Evolutionary conservation across 2,113 vertebrate genomes (phyloP).

Genomic region (Anser cygnoides): DNA sequence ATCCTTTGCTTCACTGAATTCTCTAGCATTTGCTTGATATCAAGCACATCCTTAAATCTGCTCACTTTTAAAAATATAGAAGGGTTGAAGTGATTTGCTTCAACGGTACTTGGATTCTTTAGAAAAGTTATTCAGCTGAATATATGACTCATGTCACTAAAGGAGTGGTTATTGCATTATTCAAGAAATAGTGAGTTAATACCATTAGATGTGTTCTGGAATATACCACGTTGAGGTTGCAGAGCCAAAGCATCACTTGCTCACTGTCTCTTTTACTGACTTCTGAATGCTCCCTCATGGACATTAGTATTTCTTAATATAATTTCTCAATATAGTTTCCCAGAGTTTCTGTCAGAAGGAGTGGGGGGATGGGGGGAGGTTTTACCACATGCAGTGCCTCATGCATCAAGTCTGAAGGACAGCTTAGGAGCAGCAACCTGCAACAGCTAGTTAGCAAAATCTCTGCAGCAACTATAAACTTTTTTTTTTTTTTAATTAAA

Average conservation of each 20-base stretch:
- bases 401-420: neutral
- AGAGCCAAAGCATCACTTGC: neutral
- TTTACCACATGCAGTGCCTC: neutral
- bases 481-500: neutral
- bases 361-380: neutral
- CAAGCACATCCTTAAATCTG: neutral
- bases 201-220: neutral
- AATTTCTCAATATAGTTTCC: neutral
- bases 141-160: neutral
- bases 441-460: neutral
- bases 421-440: neutral
- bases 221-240: neutral
- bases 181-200: neutral
- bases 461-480: neutral
- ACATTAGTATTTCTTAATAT: neutral
- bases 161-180: neutral
- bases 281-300: neutral
- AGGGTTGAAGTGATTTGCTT: neutral
- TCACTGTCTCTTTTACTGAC: neutral
- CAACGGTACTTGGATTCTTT: neutral
- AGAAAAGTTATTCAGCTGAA: neutral
- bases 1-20: neutral
- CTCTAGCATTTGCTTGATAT: neutral
- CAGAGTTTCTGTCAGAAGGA: neutral
- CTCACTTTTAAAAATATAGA: neutral